Conservation (phyloP, 2,113 vertebrate species). For the Vulpes lagopus region DNA sequence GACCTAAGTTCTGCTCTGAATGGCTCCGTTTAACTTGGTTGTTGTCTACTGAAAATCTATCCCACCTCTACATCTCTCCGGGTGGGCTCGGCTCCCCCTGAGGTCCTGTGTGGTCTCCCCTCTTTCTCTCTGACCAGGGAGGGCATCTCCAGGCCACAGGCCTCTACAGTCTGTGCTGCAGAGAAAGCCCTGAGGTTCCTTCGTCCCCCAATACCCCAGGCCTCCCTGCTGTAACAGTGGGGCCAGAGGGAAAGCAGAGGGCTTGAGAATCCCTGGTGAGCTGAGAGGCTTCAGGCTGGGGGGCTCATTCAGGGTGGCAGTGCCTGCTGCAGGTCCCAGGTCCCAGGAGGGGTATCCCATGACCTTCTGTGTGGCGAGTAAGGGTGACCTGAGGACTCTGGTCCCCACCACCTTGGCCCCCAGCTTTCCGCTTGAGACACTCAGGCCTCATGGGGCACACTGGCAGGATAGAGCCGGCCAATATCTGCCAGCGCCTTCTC, state of each 20-base stretch:
- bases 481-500: neutral
- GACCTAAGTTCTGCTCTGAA: neutral
- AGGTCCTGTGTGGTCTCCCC: neutral
- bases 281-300: too few relatives aligned
- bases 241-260: neutral
- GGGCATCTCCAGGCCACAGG: neutral
- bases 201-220: neutral
- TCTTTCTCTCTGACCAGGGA: neutral
- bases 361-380: neutral
- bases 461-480: neutral
- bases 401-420: neutral
- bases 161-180: neutral
- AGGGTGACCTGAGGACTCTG: neutral
- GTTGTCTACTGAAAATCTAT: neutral
- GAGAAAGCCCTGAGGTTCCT: neutral
- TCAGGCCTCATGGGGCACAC: neutral
- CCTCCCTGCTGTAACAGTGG: neutral
- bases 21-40: neutral
- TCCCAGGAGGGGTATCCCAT: too few relatives aligned
- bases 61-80: neutral
- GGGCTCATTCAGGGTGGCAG: neutral
- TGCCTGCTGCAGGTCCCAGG: neutral
- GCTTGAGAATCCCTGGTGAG: neutral
- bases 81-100: neutral
- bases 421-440: neutral